A percentile compares a stretch with the other conserved stretches of the same genome.
Conservation (phyloP, 2,888 invertebrate species). For the Drosophila buzzatii region DNA sequence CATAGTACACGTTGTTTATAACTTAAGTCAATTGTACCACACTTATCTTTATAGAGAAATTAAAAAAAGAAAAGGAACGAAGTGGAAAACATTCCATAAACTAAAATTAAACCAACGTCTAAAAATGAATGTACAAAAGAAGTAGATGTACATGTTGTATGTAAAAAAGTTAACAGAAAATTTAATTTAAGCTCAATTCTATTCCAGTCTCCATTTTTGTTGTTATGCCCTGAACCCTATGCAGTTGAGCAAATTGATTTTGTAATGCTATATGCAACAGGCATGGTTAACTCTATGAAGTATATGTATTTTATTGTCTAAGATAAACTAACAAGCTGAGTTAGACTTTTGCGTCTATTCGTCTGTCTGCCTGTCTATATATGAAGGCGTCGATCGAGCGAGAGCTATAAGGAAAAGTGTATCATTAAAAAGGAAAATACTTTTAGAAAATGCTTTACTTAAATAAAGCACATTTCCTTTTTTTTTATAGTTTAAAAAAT, state of each 20-base stretch:
- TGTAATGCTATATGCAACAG: background rate
- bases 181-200: conserved; percentile 20
- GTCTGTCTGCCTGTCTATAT: background rate
- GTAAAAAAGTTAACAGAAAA: conserved; percentile 45
- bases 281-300: background rate
- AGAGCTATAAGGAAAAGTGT: background rate
- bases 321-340: background rate
- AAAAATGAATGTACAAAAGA: conserved; percentile 33
- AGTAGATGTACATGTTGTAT: conserved; percentile 8
- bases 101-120: conserved; percentile 43
- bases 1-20: conserved; percentile 14
- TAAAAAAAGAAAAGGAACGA: background rate
- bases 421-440: no score
- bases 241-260: background rate
- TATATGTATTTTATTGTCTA: background rate
- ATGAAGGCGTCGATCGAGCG: background rate
- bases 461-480: no score
- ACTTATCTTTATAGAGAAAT: background rate
- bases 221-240: conserved; percentile 6
- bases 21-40: conserved; percentile 17
- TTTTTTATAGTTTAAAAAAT: no score
- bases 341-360: background rate
- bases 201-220: conserved; percentile 14
- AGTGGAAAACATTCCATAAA: background rate
- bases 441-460: background rate